Percentiles rank a stretch among this genome's conserved stretches.
Conservation (phyloP, 2,888 invertebrate genomes). For the Onthophagus sagittarius region DNA sequence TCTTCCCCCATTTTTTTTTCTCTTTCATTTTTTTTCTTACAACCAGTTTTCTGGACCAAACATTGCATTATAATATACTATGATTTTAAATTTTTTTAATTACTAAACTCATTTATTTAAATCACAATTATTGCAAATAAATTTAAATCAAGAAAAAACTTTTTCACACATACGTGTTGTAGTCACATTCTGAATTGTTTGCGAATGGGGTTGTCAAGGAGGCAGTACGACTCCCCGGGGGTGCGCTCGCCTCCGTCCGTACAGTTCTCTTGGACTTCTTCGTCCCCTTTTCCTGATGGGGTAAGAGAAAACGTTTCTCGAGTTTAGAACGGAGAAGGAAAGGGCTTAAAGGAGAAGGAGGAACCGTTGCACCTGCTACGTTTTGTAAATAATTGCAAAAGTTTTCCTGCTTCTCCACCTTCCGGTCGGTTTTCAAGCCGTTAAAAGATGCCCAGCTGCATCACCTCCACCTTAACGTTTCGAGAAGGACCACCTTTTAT, state of each 20-base stretch:
- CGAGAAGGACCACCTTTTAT: background rate
- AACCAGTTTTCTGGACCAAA: slow-evolving; percentile 40
- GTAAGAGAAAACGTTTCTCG: background rate
- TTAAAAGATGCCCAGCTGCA: background rate
- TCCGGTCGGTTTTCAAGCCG: background rate
- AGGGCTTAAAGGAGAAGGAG: too few relatives aligned
- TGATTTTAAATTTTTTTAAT: too few relatives aligned
- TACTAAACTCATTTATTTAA: too few relatives aligned
- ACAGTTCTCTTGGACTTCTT: background rate
- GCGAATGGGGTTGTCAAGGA: slow-evolving; percentile 46
- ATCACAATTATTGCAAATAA: too few relatives aligned
- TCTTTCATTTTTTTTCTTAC: slow-evolving; percentile 34
- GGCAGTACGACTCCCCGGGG: slow-evolving; percentile 43
- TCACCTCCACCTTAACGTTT: background rate
- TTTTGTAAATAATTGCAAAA: background rate
- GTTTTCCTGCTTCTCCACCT: background rate
- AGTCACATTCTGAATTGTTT: slow-evolving; percentile 44
- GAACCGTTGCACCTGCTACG: background rate
- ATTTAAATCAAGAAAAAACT: too few relatives aligned
- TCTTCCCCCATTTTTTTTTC: slow-evolving; percentile 34
- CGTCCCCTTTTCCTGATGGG: background rate
- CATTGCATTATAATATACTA: too few relatives aligned
- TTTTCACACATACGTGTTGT: slow-evolving; percentile 4
- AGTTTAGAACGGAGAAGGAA: background rate
- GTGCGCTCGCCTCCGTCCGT: background rate